Evolutionary conservation across 2,888 invertebrate species (phyloP), one percentile per base, ranked within the genome.

Genomic region (Brachylomia viminalis): DNA sequence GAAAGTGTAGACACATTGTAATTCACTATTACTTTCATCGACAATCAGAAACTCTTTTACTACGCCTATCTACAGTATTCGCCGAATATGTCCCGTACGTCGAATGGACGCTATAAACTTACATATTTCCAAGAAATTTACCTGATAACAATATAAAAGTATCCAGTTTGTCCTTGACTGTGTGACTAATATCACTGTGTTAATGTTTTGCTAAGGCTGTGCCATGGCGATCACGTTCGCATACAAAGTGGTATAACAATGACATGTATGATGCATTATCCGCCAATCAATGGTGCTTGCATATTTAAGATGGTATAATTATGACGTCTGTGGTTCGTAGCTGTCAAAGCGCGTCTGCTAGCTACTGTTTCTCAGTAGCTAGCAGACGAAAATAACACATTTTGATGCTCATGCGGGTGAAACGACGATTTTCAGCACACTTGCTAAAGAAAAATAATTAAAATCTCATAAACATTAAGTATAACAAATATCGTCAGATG

Each of bases 171-270:
- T 67, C 88, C 89, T 87, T 87, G 84, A 72, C 64, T 6, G 54
- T 67, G 69, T 89, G 89, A 89, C 70, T 89, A 89, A 89, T 79
- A 71, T 79, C 70, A 0, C 2, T 17, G 56, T 49, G 61, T 15
- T 45, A 64, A 82, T 75, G 49, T 54, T 56, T 82, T 8, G 30
- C n/a, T 49, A 27, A 49, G 62, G 45, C 45, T 72, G 86, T 77
- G 72, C 49, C 69, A 89, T 86, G 86, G 70, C 27, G 75, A 77
- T 88, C 91, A 91, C 90, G 91, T 89, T 81, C 76, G 76, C 78
- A 81, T 79, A 89, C 90, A 90, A 87, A 88, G 87, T 84, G 85
- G 82, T 84, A 86, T 76, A 91, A 92, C 92, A 92, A 92, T 92
- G 88, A 87, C 87, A 90, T 90, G 89, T 84, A 88, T 85, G 83